phyloP scores from a whole-genome alignment of 2,888 invertebrate species.

The Autographa pulchrina region DNA sequence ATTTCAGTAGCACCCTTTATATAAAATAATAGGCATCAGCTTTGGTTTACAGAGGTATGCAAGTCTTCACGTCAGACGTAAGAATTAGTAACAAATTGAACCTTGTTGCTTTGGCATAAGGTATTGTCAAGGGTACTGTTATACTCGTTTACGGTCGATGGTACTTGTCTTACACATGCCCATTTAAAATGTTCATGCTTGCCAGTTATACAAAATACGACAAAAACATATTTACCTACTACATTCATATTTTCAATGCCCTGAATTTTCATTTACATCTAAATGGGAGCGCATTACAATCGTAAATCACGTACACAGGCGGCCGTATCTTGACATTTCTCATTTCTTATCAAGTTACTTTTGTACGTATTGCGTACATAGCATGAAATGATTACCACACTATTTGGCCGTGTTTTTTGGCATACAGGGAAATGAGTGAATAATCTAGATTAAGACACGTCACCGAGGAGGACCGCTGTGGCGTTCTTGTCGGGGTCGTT shows the following conservation, averaged over 20 bases:
- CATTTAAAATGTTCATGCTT: background rate
- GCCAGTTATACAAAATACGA: conserved; percentile 40
- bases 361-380: conserved; percentile 39
- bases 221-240: background rate
- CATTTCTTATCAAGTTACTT: conserved; percentile 49
- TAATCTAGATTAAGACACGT: conserved; percentile 51
- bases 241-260: conserved; percentile 37
- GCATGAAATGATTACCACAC: conserved; percentile 30
- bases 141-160: background rate
- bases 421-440: conserved; percentile 33
- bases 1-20: too few relatives aligned
- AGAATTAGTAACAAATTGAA: background rate
- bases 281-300: conserved; percentile 28
- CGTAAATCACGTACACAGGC: conserved; percentile 29
- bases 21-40: background rate
- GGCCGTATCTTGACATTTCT: conserved; percentile 37
- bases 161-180: background rate
- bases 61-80: background rate
- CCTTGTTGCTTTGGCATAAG: background rate
- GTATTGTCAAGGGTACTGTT: background rate
- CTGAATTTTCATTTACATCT: conserved; percentile 30
- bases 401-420: conserved; percentile 23
- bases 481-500: conserved; percentile 71
- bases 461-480: conserved; percentile 73
- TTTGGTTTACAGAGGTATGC: background rate